Evolutionary conservation across 2,888 invertebrate species (phyloP), one percentile per base, ranked within the genome.

Genomic region (Trichopoda pennipes): DNA sequence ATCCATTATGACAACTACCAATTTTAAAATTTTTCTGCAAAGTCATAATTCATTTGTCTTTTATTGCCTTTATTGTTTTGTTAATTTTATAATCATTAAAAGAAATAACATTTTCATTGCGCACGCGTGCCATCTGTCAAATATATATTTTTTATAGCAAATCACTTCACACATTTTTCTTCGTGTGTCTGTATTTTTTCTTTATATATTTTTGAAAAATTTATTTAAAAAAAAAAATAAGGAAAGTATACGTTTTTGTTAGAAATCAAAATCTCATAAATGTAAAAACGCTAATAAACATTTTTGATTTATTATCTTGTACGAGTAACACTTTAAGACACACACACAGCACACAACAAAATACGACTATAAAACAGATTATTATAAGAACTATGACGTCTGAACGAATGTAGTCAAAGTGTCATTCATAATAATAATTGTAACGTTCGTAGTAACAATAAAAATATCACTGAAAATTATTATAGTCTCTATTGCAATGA

Each of bases 121-220:
- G 83, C 83, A 83, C 84, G 84, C 83, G 83, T 84, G 84, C 81
- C 84, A 81, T 81, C 79, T 82, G 79, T 82, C 82, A 79, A 76
- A 79, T 79, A 72, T 75, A 3, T 49, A 58, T 72, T 63, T 76
- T 72, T 53, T 28, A 61, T 55, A 35, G 32, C 64, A 56, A 74
- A 51, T 69, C 61, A 44, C 17, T 70, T 63, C 16, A 21, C 32
- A 63, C 61, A 69, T 68, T 63, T 68, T 64, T n/a, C n/a, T n/a
- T n/a, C 74, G 53, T 66, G 16, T 51, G 44, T 68, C 3, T 35
- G 35, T 47, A 1, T 28, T 4, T 2, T 28, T 28, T 19, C 16
- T 78, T 47, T 75, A 10, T 3, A 3, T 55, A 42, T 69, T 56
- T 44, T 16, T 51, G 35, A 64, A 64, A 70, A 28, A 14, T 49